Conservation (phyloP, 2,113 vertebrate genomes). For the Phainopepla nitens region DNA sequence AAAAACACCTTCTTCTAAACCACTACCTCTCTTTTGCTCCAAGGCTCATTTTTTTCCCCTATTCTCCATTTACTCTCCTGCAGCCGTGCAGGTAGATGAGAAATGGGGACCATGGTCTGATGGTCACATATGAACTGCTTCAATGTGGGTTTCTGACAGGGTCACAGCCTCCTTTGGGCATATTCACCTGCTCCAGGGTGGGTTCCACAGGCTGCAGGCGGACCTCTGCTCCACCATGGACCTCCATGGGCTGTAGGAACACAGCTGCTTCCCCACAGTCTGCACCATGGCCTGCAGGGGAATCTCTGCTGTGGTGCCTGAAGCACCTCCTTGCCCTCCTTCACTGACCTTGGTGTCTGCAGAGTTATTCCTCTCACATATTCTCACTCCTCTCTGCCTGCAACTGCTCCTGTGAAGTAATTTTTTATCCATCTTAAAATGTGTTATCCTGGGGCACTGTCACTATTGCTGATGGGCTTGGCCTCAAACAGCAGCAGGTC, state of each 20-base stretch:
- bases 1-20: neutral
- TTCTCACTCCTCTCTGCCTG: neutral
- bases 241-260: neutral
- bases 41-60: neutral
- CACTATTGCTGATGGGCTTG: neutral
- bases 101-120: neutral
- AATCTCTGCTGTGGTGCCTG: neutral
- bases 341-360: neutral
- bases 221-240: neutral
- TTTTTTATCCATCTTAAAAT: neutral
- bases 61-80: neutral
- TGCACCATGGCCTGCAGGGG: fast-evolving
- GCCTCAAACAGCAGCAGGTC: neutral
- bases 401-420: neutral
- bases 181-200: neutral
- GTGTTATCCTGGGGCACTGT: neutral
- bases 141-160: fast-evolving
- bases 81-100: neutral
- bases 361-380: neutral
- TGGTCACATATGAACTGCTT: neutral
- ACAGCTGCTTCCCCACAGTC: neutral
- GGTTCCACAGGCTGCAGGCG: neutral
- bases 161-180: neutral
- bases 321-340: neutral
- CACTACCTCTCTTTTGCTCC: neutral